Evolutionary conservation across 2,888 invertebrate genomes (phyloP), one percentile per base, ranked within the genome.

Genomic region (Kryphioiulus occultus): DNA sequence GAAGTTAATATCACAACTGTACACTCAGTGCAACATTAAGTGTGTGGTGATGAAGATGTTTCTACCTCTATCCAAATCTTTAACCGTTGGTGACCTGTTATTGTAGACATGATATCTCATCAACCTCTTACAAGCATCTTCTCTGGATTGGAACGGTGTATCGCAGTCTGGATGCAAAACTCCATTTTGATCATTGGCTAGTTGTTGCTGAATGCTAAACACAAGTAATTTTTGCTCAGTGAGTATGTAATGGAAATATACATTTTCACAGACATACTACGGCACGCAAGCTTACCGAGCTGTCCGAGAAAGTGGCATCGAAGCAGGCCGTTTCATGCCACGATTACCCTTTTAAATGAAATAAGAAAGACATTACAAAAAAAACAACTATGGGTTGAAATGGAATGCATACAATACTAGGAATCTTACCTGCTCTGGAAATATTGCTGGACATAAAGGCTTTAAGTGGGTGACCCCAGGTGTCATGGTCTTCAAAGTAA

Each of bases 71-170:
- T 95, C 94, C 26, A 91, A 88, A 89, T 95, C 94, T 89, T 94
- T 93, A 86, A 93, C 93, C 53, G 94, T 92, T 82, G 94, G 94
- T 26, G 89, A 89, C 88, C 94, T 94, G 90, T 94, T 94, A 91
- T 95, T 95, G 92, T 95, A 94, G 89, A 95, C 95, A 91, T 96
- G 96, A 92, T 96, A 96, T 90, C 95, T 93, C 88, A 96, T 94
- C 86, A 96, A 92, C 86, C 96, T 93, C 91, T 95, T 95, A 89
- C 95, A 95, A 0, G 96, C 96, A 91, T 96, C 96, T 89, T 94
- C 94, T 90, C 89, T 88, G 26, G 90, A 91, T 30, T 89, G 89
- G 89, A 96, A 96, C 22, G 95, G 95, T 87, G 94, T 94, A 89
- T 94, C 94, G 86, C 94, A 94, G 91, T 96, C 96, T 0, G 96